Conservation (phyloP, 2,888 invertebrate genomes). For the Scaptodrosophila latifasciaeformis region DNA sequence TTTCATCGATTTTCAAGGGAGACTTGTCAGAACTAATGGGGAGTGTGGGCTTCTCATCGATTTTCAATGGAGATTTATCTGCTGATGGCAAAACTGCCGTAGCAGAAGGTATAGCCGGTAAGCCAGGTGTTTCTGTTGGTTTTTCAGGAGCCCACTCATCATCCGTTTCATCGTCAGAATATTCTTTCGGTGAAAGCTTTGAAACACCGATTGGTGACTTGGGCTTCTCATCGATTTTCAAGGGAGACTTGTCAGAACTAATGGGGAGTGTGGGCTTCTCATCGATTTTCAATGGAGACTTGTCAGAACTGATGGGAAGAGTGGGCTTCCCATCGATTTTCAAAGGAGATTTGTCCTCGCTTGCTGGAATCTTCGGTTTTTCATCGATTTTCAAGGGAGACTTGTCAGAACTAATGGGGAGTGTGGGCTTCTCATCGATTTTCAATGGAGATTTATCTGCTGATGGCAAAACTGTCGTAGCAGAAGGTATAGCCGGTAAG, state of each 20-base stretch:
- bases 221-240: conserved; percentile 18
- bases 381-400: too few species aligned
- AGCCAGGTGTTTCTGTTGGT: not conserved
- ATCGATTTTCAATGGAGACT: not conserved
- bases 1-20: conserved; percentile 2
- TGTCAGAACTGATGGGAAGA: not conserved
- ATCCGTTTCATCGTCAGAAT: conserved; percentile 14
- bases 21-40: conserved; percentile 1
- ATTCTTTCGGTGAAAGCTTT: not conserved
- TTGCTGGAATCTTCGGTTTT: too few species aligned
- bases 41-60: not conserved
- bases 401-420: too few species aligned
- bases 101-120: not conserved
- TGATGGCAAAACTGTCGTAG: not conserved
- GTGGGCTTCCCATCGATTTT: too few species aligned
- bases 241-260: conserved; percentile 7
- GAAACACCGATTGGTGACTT: conserved; percentile 11
- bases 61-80: not conserved
- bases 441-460: not conserved
- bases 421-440: not conserved
- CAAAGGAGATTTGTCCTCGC: too few species aligned
- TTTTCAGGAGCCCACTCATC: conserved; percentile 6
- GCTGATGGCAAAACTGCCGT: not conserved
- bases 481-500: not conserved
- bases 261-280: not conserved